phyloP scores from a whole-genome alignment of 1,140 invertebrate genomes.

The Pseudomyrmex gracilis region DNA sequence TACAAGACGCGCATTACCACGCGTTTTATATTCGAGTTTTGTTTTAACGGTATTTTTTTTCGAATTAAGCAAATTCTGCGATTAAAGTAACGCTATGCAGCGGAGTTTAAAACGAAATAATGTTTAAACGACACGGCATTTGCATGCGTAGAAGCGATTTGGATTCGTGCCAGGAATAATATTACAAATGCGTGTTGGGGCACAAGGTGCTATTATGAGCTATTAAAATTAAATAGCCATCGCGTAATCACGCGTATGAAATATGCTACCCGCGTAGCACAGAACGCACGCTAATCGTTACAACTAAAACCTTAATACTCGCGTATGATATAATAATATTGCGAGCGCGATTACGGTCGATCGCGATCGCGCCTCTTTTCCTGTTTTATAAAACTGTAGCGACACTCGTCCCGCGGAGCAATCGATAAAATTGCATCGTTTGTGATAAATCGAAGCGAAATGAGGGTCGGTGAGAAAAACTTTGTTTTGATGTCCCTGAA shows the following conservation, averaged over 20 bases:
- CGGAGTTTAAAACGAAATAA: background rate
- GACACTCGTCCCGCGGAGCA: background rate
- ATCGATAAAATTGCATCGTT: constrained; percentile 25
- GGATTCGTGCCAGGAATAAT: constrained; percentile 36
- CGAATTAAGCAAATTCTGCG: constrained; percentile 3
- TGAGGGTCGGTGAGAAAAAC: background rate
- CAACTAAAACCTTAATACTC: constrained; percentile 17
- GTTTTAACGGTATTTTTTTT: background rate
- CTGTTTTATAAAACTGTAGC: too few species aligned
- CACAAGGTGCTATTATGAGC: too few species aligned
- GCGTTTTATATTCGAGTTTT: too few species aligned
- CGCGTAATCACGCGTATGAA: constrained; percentile 6
- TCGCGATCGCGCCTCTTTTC: background rate
- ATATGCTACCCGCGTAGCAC: constrained; percentile 28
- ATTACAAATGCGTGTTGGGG: background rate
- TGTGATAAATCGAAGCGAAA: background rate
- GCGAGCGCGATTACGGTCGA: constrained; percentile 16
- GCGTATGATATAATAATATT: constrained; percentile 3
- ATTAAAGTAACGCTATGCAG: background rate
- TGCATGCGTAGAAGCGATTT: constrained; percentile 10
- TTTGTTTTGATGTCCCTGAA: too few species aligned
- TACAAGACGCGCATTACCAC: too few species aligned
- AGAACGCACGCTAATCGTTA: constrained; percentile 4
- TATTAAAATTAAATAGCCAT: too few species aligned
- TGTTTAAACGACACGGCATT: constrained; percentile 14